A percentile compares a stretch with the other conserved stretches of the same genome.
Conservation (phyloP, 2,888 invertebrate species). For the Caenorhabditis angaria region DNA sequence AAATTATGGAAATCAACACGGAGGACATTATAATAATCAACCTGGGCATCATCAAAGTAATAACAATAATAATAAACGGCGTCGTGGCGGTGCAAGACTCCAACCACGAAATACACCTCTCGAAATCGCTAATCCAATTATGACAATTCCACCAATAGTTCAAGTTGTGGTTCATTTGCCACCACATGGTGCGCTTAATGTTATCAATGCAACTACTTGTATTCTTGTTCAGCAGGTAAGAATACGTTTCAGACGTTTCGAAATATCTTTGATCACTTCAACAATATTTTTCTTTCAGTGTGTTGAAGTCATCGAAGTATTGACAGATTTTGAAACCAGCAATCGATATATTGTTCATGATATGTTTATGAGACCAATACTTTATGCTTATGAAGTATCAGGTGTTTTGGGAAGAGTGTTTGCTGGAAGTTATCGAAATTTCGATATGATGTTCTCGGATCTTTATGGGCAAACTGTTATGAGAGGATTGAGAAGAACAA, state of each 20-base stretch:
- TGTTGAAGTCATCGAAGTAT: conserved; percentile 20
- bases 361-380: conserved; percentile 27
- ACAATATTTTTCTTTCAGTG: conserved; percentile 9
- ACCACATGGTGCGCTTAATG: not conserved
- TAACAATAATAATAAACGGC: too few relatives aligned
- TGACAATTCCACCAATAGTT: not conserved
- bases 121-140: not conserved
- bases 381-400: conserved; percentile 23
- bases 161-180: not conserved
- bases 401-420: not conserved
- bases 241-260: too few relatives aligned
- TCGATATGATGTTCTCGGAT: not conserved
- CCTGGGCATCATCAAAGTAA: too few relatives aligned
- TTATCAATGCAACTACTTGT: not conserved
- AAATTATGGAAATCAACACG: too few relatives aligned
- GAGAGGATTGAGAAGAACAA: not conserved
- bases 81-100: too few relatives aligned
- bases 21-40: too few relatives aligned
- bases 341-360: conserved; percentile 34
- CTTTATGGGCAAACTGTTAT: not conserved
- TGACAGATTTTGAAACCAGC: conserved; percentile 20
- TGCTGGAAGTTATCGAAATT: not conserved
- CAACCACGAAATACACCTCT: not conserved
- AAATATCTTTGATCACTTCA: not conserved
- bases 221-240: not conserved